Base-by-base conservation (phyloP, 1,140 invertebrate genomes). In the Drosophila sp. region DNA sequence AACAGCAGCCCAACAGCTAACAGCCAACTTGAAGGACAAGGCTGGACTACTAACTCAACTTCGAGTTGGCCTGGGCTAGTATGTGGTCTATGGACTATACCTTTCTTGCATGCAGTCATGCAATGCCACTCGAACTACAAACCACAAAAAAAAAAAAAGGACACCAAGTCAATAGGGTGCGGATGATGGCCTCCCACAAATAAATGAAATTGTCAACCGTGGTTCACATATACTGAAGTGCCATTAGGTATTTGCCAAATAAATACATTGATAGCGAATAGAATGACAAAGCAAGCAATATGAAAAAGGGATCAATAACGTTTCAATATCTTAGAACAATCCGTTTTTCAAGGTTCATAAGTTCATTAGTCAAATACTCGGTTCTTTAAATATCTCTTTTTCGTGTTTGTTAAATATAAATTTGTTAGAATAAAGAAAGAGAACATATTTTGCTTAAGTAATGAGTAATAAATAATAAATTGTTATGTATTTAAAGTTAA, bases 51-150 rank as follows among this genome's bases (percentile, higher is more conserved):
- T 23, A 58, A 58, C 30, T 58, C 33, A 17, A 58, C 56, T 58
- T 57, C n/a, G 55, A 57, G 27, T 78, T 79, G 80, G 60, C 62
- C 71, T 50, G 69, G 44, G 64, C 60, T 60, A 17, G 17, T 17
- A 17, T 17, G 17, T 17, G 17, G 17, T 17, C 17, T 17, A 17
- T 17, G 17, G 17, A 17, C 56, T 40, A 25, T 33, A 30, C 57
- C 30, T 30, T 30, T 30, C 30, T 85, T 67, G 83, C 83, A 83
- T 86, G 84, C 84, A 89, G 79, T 83, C 83, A 86, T 86, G 83
- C 83, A 89, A 89, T 79, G 55, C 84, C 64, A 82, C 83, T 85
- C 73, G 75, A 85, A 75, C 57, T 29, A 67, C 60, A 50, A 76
- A 76, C 72, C 55, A 64, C 17, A 85, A 85, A 66, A 82, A 67